A percentile compares a stretch with the other conserved stretches of the same genome.
phyloP scores from a whole-genome alignment of 2,888 invertebrate genomes.

The Branchinecta sandiegonensis region DNA sequence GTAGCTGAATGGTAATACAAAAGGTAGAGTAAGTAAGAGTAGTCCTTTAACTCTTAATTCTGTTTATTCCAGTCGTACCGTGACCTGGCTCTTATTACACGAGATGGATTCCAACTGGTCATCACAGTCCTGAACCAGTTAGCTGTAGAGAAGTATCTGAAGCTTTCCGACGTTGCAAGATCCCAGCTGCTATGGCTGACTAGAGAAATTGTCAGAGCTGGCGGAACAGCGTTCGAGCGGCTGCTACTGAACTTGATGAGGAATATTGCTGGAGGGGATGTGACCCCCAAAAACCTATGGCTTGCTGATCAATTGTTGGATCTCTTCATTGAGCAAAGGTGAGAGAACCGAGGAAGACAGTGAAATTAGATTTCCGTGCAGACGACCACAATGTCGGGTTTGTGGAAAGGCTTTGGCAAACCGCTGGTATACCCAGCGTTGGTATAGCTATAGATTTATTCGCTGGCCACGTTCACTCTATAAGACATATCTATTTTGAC shows the following conservation, averaged over 20 bases:
- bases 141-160: slow-evolving; percentile 73
- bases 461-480: no score
- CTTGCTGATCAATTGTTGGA: slow-evolving; percentile 80
- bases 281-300: slow-evolving; percentile 67
- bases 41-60: slow-evolving; percentile 2
- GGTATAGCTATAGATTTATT: no score
- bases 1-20: no score
- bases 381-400: no score
- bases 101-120: slow-evolving; percentile 74
- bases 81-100: slow-evolving; percentile 72
- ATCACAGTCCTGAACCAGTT: slow-evolving; percentile 66
- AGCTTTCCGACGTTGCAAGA: slow-evolving; percentile 64
- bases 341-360: slow-evolving; percentile 18
- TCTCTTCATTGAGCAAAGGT: slow-evolving; percentile 66
- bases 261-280: slow-evolving; percentile 88
- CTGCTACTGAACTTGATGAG: slow-evolving; percentile 81
- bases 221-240: slow-evolving; percentile 70
- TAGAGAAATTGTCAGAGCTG: slow-evolving; percentile 79
- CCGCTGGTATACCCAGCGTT: no score
- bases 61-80: slow-evolving; percentile 51
- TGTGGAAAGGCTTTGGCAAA: background rate
- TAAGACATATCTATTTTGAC: no score
- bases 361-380: background rate
- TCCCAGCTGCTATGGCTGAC: slow-evolving; percentile 77
- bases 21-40: no score